Conservation (phyloP, 2,113 vertebrate species). For the Heterocephalus glaber region DNA sequence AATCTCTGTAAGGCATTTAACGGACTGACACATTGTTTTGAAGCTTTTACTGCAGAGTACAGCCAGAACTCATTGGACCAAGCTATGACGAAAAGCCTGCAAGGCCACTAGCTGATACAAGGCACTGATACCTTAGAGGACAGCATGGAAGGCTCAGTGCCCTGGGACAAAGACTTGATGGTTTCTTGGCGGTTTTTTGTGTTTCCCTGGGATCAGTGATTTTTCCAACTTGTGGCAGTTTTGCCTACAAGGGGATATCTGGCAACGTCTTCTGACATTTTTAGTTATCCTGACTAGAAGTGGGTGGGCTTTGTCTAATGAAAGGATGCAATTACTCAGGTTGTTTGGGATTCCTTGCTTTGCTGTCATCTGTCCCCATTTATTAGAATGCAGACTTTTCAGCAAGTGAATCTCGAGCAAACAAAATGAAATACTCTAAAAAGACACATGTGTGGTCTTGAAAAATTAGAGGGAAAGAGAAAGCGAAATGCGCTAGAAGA, state of each 20-base stretch:
- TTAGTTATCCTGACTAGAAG: neutral
- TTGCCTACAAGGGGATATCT: neutral
- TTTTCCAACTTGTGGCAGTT: neutral
- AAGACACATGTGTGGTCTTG: neutral
- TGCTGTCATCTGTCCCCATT: neutral
- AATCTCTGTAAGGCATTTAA: neutral
- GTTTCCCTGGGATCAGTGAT: neutral
- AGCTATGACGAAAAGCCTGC: neutral
- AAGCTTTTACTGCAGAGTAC: neutral
- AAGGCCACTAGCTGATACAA: neutral
- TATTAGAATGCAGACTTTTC: conserved; percentile 14
- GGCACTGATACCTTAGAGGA: too few relatives aligned
- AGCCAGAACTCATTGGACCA: neutral
- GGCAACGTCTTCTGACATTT: neutral
- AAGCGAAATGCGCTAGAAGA: neutral
- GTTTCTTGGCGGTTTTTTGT: neutral
- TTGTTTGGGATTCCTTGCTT: neutral
- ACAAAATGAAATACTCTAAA: neutral
- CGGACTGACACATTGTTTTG: neutral
- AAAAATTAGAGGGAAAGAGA: neutral
- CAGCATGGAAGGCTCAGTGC: neutral
- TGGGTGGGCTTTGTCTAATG: neutral
- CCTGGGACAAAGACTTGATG: neutral
- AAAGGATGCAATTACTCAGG: neutral
- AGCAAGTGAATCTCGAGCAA: neutral